These are phyloP conservation scores for Myripristis jacobus DNA, from an alignment of 2,797 vertebrate genomes.

Conservation along the genomic window DNA sequence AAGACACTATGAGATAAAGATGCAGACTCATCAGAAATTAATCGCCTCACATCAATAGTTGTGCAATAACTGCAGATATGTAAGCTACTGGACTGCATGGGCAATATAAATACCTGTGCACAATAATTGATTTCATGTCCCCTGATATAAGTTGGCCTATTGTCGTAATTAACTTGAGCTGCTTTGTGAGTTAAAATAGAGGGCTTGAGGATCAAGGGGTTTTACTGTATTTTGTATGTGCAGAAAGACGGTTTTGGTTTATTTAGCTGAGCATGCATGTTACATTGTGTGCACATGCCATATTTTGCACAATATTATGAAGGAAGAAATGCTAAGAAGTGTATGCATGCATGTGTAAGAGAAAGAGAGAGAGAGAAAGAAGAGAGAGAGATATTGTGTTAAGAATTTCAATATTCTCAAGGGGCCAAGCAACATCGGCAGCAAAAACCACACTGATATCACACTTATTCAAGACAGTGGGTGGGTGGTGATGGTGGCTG, in stretches of 20 bases:
- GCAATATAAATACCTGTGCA: conserved; percentile 55
- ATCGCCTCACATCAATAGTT: conserved; percentile 37
- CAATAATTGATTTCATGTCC: conserved; percentile 66
- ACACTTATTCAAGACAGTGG: neutral
- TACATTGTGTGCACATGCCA: neutral
- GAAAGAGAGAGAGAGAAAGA: too few relatives aligned
- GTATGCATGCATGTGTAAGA: neutral
- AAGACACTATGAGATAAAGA: conserved; percentile 18
- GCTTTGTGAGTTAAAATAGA: conserved; percentile 44
- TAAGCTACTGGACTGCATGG: conserved; percentile 41
- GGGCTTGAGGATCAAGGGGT: conserved; percentile 17
- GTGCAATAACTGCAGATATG: conserved; percentile 53
- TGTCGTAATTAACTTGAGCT: conserved; percentile 39
- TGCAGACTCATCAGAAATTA: conserved; percentile 62
- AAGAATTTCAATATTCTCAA: neutral
- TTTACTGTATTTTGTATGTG: conserved; percentile 19
- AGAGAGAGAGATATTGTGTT: too few relatives aligned
- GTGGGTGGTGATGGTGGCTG: neutral
- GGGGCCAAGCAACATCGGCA: too few relatives aligned
- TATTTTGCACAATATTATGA: neutral
- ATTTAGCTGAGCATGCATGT: conserved; percentile 1
- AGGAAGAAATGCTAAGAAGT: neutral
- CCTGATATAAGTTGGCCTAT: conserved; percentile 32
- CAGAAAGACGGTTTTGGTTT: conserved; percentile 21
- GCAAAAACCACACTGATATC: neutral